Evolutionary conservation across 2,113 vertebrate species (phyloP).

Genomic region (Sphyrna mokarran): DNA sequence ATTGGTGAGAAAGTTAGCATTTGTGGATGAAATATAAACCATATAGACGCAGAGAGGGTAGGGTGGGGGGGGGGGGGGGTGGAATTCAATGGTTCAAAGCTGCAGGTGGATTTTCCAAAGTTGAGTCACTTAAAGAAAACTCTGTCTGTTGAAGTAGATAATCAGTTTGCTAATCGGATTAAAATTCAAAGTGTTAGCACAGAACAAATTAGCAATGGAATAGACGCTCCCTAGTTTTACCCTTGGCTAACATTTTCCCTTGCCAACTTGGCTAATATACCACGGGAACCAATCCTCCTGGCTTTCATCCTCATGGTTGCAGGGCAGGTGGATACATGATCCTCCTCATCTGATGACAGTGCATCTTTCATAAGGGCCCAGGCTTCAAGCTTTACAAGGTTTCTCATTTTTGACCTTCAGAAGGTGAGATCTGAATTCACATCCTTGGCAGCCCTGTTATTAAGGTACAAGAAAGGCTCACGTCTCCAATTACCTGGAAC

Average conservation of each 20-base stretch:
- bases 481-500: slow-evolving; percentile 15
- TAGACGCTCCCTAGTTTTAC: neutral
- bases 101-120: neutral
- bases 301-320: neutral
- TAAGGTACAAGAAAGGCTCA: neutral
- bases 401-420: slow-evolving; percentile 23
- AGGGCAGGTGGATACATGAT: neutral
- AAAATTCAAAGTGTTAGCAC: slow-evolving; percentile 19
- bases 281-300: neutral
- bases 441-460: neutral
- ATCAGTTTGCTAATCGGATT: neutral
- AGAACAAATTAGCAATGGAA: neutral
- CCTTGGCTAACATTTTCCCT: neutral
- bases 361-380: neutral
- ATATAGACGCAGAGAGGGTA: neutral
- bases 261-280: neutral
- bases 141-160: neutral
- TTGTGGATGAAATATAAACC: neutral
- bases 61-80: too few relatives aligned
- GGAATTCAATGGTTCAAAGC: neutral
- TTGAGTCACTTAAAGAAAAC: neutral
- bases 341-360: neutral
- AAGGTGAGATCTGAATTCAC: neutral
- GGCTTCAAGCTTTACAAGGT: neutral
- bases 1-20: neutral